Conservation (phyloP, 2,113 vertebrate genomes). For the Canis aureus region DNA sequence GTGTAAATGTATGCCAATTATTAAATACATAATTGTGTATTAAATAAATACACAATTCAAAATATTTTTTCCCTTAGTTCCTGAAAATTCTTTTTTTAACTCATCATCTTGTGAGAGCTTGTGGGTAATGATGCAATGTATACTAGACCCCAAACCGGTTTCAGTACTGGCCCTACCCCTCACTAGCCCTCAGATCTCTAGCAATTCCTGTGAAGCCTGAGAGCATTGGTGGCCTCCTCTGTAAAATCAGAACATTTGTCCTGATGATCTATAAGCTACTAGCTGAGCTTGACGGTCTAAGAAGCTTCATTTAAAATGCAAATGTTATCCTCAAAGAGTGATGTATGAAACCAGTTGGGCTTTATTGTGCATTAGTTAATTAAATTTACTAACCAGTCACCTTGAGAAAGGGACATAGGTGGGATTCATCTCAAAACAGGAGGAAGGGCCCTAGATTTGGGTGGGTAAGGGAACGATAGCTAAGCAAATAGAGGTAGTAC, state of each 20-base stretch:
- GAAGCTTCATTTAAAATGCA: slow-evolving; percentile 79
- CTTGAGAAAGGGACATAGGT: slow-evolving; percentile 45
- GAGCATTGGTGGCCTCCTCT: not conserved
- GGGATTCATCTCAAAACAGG: not conserved
- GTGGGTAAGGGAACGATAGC: not conserved
- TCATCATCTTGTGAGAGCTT: not conserved
- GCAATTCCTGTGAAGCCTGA: not conserved
- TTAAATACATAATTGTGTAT: not conserved
- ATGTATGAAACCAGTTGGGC: slow-evolving; percentile 48
- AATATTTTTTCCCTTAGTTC: not conserved
- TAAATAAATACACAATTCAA: not conserved
- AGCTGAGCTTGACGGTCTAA: slow-evolving; percentile 19
- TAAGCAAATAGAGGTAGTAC: not conserved
- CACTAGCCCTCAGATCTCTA: not conserved
- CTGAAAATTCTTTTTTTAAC: not conserved
- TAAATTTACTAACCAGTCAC: slow-evolving; percentile 71
- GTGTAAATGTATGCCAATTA: not conserved
- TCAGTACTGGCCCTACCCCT: not conserved
- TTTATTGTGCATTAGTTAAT: slow-evolving; percentile 75
- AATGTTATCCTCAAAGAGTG: slow-evolving; percentile 51
- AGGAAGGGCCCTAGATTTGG: not conserved
- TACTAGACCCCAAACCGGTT: not conserved
- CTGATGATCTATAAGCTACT: slow-evolving; percentile 61
- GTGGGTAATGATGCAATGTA: not conserved
- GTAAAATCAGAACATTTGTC: slow-evolving; percentile 40